These are phyloP conservation scores for Lota lota DNA, from an alignment of 2,113 vertebrate species.

Conservation along the genomic window DNA sequence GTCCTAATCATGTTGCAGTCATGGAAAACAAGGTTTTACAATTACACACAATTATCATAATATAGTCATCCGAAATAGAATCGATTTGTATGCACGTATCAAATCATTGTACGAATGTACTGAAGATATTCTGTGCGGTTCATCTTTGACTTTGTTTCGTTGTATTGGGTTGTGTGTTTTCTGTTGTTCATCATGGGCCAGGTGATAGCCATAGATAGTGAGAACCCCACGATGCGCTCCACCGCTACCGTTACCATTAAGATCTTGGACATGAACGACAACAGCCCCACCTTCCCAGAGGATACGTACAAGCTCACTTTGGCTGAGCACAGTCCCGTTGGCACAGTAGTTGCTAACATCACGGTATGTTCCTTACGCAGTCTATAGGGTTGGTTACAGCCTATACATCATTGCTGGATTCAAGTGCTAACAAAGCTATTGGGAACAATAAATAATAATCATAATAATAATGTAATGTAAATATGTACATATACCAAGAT, in stretches of 20 bases:
- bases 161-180: not conserved
- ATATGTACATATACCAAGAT: too few relatives aligned
- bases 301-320: constrained; percentile 67
- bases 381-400: too few relatives aligned
- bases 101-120: not conserved
- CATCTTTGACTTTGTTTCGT: constrained; percentile 3
- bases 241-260: constrained; percentile 77
- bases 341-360: constrained; percentile 61
- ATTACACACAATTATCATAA: too few relatives aligned
- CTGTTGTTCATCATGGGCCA: constrained; percentile 46
- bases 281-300: constrained; percentile 76
- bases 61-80: too few relatives aligned
- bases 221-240: constrained; percentile 32
- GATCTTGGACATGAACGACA: constrained; percentile 84
- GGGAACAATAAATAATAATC: too few relatives aligned
- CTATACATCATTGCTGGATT: too few relatives aligned
- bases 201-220: constrained; percentile 81
- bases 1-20: too few relatives aligned
- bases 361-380: constrained; percentile 65
- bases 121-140: not conserved
- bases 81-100: too few relatives aligned
- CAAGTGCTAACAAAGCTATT: too few relatives aligned
- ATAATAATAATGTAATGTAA: too few relatives aligned
- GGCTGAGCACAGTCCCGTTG: constrained; percentile 71
- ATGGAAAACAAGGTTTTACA: too few relatives aligned